phyloP scores from a whole-genome alignment of 2,113 vertebrate species.

The Leucopternis melanops region DNA sequence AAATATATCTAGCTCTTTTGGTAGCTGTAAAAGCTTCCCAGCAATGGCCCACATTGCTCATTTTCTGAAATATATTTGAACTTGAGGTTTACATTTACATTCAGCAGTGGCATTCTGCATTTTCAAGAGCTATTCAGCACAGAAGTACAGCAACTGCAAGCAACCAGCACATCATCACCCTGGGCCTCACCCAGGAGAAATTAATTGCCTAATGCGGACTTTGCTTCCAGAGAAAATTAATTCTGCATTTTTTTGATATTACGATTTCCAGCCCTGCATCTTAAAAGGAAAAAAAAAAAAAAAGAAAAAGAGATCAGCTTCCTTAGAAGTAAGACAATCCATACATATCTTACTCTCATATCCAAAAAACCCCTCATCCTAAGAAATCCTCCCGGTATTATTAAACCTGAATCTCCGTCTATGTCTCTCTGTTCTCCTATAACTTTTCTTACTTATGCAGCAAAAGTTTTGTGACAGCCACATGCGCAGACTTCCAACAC shows the following conservation, averaged over 20 bases:
- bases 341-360: not conserved
- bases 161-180: not conserved
- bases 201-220: not conserved
- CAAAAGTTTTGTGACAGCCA: not conserved
- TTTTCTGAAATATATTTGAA: not conserved
- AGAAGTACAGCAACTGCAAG: not conserved
- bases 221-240: not conserved
- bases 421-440: not conserved
- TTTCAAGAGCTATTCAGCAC: not conserved
- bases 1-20: not conserved
- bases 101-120: not conserved
- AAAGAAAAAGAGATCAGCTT: not conserved
- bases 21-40: not conserved
- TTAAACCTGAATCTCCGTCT: not conserved
- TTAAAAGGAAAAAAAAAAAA: not conserved
- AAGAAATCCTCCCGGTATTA: not conserved
- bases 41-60: not conserved
- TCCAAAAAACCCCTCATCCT: not conserved
- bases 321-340: not conserved
- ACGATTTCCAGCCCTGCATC: not conserved
- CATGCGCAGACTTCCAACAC: not conserved
- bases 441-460: not conserved
- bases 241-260: not conserved
- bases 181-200: not conserved
- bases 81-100: not conserved